Percentiles rank a stretch among this genome's conserved stretches.
Conservation (phyloP, 1,140 invertebrate species). For the Drosophila triauraria region DNA sequence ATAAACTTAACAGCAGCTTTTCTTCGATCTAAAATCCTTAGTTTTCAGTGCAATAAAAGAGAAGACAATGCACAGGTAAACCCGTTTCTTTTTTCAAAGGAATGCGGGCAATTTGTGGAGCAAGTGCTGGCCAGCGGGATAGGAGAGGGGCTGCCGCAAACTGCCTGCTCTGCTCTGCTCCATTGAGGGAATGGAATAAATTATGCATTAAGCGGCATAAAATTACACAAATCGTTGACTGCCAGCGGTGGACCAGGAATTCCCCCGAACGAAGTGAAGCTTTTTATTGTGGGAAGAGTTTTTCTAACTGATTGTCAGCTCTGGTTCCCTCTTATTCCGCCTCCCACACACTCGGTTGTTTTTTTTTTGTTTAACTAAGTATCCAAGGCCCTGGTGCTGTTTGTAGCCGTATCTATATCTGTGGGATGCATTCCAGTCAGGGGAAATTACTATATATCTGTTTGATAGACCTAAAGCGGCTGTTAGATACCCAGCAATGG, state of each 20-base stretch:
- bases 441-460: background rate
- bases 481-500: background rate
- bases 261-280: conserved; percentile 16
- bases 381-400: conserved; percentile 9
- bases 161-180: conserved; percentile 28
- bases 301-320: conserved; percentile 58
- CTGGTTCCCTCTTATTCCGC: conserved; percentile 4
- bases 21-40: background rate
- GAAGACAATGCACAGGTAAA: conserved; percentile 60
- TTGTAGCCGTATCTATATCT: conserved; percentile 26
- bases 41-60: conserved; percentile 18
- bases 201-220: conserved; percentile 76
- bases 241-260: conserved; percentile 43
- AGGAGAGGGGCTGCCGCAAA: background rate
- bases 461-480: background rate
- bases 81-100: conserved; percentile 63
- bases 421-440: conserved; percentile 37
- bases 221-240: conserved; percentile 70
- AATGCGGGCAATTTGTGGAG: conserved; percentile 74
- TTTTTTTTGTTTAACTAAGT: background rate
- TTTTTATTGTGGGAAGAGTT: conserved; percentile 74
- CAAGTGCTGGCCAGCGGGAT: conserved; percentile 11
- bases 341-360: conserved; percentile 8
- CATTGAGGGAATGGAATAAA: conserved; percentile 73
- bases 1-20: background rate